Evolutionary conservation across 1,140 invertebrate genomes (phyloP).

Genomic region (Temnothorax nylanderi): DNA sequence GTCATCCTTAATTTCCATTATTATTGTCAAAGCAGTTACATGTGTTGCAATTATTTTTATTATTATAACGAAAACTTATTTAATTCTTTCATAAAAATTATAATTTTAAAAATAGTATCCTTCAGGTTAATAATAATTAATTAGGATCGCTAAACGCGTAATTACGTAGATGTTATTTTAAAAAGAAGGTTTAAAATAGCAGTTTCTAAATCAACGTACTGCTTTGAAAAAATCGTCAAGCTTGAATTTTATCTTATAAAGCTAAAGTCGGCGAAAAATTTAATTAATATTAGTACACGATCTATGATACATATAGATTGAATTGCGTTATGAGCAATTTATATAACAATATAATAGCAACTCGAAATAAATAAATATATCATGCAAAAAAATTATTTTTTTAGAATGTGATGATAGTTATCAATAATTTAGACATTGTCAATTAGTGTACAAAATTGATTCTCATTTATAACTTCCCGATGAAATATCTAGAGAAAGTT

Average conservation of each 20-base stretch:
- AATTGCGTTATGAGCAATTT: no score
- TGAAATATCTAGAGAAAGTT: no score
- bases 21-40: neutral
- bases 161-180: neutral
- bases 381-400: no score
- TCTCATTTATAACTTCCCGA: no score
- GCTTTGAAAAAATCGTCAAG: neutral
- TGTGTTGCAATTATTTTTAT: neutral
- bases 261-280: neutral
- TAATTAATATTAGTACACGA: neutral
- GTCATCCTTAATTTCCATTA: neutral
- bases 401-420: no score
- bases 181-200: neutral
- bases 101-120: neutral
- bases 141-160: neutral
- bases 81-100: neutral
- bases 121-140: neutral
- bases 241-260: neutral
- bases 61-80: neutral
- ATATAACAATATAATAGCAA: no score
- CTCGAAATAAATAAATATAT: no score
- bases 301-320: neutral
- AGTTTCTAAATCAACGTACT: neutral
- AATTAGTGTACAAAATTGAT: no score
- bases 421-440: no score